These are phyloP conservation scores for Rhynchophorus ferrugineus DNA, from an alignment of 1,140 invertebrate species.

Conservation along the genomic window DNA sequence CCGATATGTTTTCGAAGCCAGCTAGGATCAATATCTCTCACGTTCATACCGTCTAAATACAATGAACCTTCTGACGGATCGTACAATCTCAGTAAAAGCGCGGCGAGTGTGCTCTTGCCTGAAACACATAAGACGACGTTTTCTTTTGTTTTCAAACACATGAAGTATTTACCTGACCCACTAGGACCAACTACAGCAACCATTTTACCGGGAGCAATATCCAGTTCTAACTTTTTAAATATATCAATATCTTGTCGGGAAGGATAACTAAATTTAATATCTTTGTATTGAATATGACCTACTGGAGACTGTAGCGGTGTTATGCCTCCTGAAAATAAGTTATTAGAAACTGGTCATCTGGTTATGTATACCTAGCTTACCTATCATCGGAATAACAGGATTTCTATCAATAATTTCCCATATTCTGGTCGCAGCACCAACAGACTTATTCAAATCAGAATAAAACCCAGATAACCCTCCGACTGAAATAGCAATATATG, in stretches of 20 bases:
- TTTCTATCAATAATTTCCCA: constrained; percentile 84
- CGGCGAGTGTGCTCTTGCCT: constrained; percentile 75
- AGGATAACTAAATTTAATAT: constrained; percentile 61
- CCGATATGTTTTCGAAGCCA: constrained; percentile 72
- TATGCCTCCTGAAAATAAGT: constrained; percentile 46
- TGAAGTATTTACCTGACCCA: constrained; percentile 65
- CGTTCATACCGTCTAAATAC: constrained; percentile 57
- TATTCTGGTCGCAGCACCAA: constrained; percentile 81
- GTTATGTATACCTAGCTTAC: constrained; percentile 36
- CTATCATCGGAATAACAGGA: constrained; percentile 62
- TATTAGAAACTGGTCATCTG: background rate
- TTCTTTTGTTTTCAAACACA: background rate
- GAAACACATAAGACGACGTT: background rate
- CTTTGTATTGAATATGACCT: constrained; percentile 65
- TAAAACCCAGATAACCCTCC: constrained; percentile 84
- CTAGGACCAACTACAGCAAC: constrained; percentile 76
- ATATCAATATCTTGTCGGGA: constrained; percentile 55
- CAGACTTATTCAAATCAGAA: constrained; percentile 84
- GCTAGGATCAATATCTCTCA: constrained; percentile 55
- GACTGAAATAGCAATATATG: constrained; percentile 85
- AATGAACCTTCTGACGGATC: constrained; percentile 64
- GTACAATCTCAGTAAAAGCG: constrained; percentile 73
- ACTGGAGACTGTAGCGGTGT: constrained; percentile 43
- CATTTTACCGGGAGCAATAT: constrained; percentile 62
- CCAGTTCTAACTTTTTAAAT: constrained; percentile 61